These are phyloP conservation scores for Suricata suricatta DNA, from an alignment of 2,113 vertebrate genomes.

Conservation along the genomic window DNA sequence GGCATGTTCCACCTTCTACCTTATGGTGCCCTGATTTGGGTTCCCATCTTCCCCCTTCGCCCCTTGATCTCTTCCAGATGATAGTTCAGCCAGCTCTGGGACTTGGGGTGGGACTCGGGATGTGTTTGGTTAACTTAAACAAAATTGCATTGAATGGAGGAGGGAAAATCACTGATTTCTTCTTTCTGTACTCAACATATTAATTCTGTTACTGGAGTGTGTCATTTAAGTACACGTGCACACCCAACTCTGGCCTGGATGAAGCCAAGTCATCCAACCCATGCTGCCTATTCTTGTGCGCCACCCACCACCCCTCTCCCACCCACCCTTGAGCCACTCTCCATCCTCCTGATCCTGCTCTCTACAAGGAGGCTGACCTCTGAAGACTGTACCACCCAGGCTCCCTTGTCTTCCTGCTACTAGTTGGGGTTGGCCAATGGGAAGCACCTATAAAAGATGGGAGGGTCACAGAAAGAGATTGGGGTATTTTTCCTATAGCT, in stretches of 20 bases:
- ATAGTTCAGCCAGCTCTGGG: neutral
- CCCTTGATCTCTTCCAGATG: neutral
- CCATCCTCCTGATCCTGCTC: neutral
- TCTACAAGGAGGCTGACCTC: neutral
- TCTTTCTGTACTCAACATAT: neutral
- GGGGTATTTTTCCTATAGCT: neutral
- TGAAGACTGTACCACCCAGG: too few species aligned
- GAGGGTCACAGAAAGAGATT: neutral
- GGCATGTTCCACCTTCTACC: neutral
- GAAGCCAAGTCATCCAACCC: neutral
- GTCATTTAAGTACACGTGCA: neutral
- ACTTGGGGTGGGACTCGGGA: neutral
- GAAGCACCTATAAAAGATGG: neutral
- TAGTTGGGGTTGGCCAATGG: neutral
- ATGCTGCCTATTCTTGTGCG: neutral
- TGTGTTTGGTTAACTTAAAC: neutral
- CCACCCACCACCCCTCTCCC: accelerated
- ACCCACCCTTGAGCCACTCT: neutral
- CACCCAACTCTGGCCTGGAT: neutral
- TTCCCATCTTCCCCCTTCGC: neutral
- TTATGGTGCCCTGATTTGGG: neutral
- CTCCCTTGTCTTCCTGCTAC: neutral
- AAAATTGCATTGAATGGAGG: neutral
- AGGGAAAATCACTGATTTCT: neutral
- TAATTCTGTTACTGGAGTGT: neutral